A percentile compares a stretch with the other conserved stretches of the same genome.
phyloP scores from a whole-genome alignment of 2,888 invertebrate genomes.

The Dorcus hopei region DNA sequence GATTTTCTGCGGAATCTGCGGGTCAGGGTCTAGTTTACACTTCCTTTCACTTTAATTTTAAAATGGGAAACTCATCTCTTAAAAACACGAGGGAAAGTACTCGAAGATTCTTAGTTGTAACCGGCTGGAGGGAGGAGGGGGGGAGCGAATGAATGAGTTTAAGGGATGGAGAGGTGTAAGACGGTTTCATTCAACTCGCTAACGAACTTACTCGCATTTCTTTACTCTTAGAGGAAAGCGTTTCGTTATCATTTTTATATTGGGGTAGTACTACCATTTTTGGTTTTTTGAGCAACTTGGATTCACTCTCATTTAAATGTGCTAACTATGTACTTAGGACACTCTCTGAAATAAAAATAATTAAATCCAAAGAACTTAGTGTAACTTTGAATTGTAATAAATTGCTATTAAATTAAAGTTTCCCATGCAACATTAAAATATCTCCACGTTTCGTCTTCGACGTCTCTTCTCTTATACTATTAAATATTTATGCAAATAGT shows the following conservation, averaged over 20 bases:
- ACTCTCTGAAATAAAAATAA: no score
- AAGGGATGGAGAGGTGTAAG: conserved; percentile 27
- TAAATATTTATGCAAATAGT: conserved; percentile 21
- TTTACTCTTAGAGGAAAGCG: not conserved
- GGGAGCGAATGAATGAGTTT: conserved; percentile 31
- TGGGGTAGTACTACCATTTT: not conserved
- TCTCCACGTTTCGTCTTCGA: no score
- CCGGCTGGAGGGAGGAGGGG: conserved; percentile 15
- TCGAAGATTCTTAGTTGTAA: conserved; percentile 24
- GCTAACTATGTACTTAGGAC: no score
- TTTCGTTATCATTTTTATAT: not conserved
- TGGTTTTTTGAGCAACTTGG: no score
- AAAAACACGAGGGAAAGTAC: conserved; percentile 41
- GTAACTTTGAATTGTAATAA: no score
- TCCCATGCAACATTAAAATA: no score
- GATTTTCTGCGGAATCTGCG: conserved; percentile 27
- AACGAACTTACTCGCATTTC: conserved; percentile 33
- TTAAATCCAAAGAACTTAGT: no score
- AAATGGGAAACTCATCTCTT: conserved; percentile 48
- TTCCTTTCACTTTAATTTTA: conserved; percentile 46
- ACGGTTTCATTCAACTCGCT: conserved; percentile 37
- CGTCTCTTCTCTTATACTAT: conserved; percentile 4
- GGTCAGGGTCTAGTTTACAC: conserved; percentile 50
- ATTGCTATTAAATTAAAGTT: no score
- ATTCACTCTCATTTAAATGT: no score